Conservation (phyloP, 2,797 vertebrate species). For the Gallinago solitaria region DNA sequence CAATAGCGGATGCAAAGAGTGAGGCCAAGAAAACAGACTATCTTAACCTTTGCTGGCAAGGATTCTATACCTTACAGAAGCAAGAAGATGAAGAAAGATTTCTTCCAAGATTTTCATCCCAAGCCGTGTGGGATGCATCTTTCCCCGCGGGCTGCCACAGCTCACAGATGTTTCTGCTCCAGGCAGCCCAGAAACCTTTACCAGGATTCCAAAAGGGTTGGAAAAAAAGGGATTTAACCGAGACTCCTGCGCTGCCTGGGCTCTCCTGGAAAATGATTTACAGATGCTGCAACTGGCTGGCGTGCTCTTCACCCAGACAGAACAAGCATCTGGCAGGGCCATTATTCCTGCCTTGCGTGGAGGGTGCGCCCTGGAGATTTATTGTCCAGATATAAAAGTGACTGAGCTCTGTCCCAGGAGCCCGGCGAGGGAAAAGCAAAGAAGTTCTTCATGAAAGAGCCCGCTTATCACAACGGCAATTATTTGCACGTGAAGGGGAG, state of each 20-base stretch:
- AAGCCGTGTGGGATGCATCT: background rate
- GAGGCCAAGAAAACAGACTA: background rate
- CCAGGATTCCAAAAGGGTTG: background rate
- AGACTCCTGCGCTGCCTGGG: background rate
- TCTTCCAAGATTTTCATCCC: background rate
- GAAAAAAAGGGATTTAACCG: background rate
- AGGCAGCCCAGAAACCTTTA: background rate
- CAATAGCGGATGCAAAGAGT: background rate
- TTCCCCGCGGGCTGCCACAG: background rate
- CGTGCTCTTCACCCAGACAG: slow-evolving; percentile 20
- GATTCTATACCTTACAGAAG: background rate
- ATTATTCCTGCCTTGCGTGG: slow-evolving; percentile 7
- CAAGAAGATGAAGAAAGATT: background rate
- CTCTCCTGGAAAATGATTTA: slow-evolving; percentile 48
- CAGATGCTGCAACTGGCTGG: slow-evolving; percentile 45
- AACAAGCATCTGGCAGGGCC: slow-evolving; percentile 47
- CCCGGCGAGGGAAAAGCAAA: background rate
- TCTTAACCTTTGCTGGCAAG: background rate
- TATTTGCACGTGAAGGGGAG: slow-evolving; percentile 10
- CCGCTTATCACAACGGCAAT: background rate
- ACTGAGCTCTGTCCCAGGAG: slow-evolving; percentile 16
- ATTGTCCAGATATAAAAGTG: slow-evolving; percentile 39
- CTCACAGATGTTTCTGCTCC: background rate
- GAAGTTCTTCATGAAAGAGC: background rate
- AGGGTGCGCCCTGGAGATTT: slow-evolving; percentile 51